These are phyloP conservation scores for Metalampra italica DNA, from an alignment of 2,888 invertebrate genomes.

Conservation along the genomic window DNA sequence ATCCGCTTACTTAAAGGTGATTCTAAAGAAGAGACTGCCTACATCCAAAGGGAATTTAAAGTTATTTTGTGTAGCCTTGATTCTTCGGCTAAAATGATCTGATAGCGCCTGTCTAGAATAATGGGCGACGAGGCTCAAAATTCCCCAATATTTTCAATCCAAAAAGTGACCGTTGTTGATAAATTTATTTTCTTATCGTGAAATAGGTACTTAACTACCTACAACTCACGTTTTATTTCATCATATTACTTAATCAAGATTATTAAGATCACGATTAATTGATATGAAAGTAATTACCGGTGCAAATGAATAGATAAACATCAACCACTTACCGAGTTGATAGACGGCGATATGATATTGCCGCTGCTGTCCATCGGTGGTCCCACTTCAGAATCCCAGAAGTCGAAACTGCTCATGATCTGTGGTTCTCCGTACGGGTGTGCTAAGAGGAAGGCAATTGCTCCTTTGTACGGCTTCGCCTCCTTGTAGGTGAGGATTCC, in stretches of 20 bases:
- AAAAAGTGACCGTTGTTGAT: too few relatives aligned
- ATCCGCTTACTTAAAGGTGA: too few relatives aligned
- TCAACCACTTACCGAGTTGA: constrained; percentile 69
- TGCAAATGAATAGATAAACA: neutral
- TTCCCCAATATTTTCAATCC: too few relatives aligned
- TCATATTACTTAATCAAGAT: neutral
- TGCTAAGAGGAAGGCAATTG: constrained; percentile 90
- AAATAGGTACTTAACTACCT: too few relatives aligned
- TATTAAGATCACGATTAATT: neutral
- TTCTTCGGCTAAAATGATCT: too few relatives aligned
- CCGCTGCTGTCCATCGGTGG: constrained; percentile 82
- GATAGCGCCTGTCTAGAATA: too few relatives aligned
- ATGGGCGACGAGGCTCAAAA: too few relatives aligned
- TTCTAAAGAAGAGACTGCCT: too few relatives aligned
- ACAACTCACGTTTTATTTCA: too few relatives aligned
- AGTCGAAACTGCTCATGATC: constrained; percentile 92
- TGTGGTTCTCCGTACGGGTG: constrained; percentile 89
- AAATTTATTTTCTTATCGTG: too few relatives aligned
- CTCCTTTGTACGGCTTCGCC: constrained; percentile 83
- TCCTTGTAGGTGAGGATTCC: constrained; percentile 81
- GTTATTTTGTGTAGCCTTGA: too few relatives aligned
- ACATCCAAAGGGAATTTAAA: too few relatives aligned
- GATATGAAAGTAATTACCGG: neutral
- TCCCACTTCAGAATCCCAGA: constrained; percentile 79
- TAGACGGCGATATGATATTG: constrained; percentile 81